Evolutionary conservation across 2,797 vertebrate genomes (phyloP).

Genomic region (Novumbra hubbsi): DNA sequence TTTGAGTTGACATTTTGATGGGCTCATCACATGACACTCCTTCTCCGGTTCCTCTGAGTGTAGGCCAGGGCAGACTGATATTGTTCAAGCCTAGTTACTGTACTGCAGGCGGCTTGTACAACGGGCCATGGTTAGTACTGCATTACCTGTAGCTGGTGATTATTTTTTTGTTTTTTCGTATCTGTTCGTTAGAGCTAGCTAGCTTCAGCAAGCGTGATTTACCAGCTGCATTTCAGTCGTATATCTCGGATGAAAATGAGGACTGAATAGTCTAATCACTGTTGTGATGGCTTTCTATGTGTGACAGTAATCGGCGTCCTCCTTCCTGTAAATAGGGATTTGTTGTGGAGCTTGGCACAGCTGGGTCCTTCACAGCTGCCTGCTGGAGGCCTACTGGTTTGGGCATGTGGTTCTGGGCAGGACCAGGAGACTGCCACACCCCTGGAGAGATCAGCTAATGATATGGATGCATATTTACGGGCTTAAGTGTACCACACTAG

Average conservation of each 20-base stretch:
- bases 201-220: not conserved
- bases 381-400: slow-evolving; percentile 15
- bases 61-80: not conserved
- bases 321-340: slow-evolving; percentile 28
- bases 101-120: not conserved
- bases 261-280: slow-evolving; percentile 12
- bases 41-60: not conserved
- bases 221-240: too few relatives aligned
- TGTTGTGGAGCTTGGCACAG: slow-evolving; percentile 9
- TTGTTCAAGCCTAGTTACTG: not conserved
- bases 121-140: not conserved
- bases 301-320: not conserved
- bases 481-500: slow-evolving; percentile 5
- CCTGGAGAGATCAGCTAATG: not conserved
- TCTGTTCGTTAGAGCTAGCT: not conserved
- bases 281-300: not conserved
- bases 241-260: not conserved
- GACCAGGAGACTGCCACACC: not conserved
- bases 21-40: slow-evolving; percentile 47
- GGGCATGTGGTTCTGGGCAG: not conserved
- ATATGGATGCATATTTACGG: not conserved
- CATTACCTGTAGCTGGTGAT: not conserved
- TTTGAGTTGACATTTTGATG: slow-evolving; percentile 18
- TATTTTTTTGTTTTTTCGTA: not conserved
- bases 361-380: slow-evolving; percentile 7